Evolutionary conservation across 2,797 vertebrate species (phyloP).

Genomic region (Gambelia wislizenii): DNA sequence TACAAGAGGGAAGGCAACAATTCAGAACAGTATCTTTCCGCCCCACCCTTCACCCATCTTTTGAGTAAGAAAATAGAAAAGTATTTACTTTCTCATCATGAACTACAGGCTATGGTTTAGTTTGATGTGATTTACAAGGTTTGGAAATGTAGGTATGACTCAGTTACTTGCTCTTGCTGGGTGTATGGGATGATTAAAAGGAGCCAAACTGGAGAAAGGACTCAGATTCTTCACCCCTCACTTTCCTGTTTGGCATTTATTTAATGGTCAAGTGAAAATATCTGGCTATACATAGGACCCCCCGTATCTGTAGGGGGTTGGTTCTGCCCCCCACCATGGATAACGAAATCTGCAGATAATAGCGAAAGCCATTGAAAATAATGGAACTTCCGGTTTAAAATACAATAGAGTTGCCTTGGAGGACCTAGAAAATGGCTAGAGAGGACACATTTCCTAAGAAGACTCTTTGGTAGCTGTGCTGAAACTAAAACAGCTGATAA

Average conservation of each 20-base stretch:
- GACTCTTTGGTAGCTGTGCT: too few species aligned
- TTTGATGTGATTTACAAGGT: not conserved
- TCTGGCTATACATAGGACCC: too few species aligned
- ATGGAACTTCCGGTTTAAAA: too few species aligned
- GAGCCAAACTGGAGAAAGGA: not conserved
- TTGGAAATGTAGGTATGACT: not conserved
- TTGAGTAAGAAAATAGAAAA: not conserved
- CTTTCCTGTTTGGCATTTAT: not conserved
- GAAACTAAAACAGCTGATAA: too few species aligned
- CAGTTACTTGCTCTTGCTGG: not conserved
- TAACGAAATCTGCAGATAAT: too few species aligned
- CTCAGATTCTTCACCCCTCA: not conserved
- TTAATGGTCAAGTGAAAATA: not conserved
- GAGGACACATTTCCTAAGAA: too few species aligned
- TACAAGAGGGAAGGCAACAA: not conserved
- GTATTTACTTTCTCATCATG: not conserved
- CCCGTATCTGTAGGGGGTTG: too few species aligned
- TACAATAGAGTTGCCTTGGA: too few species aligned
- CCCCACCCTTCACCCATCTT: not conserved
- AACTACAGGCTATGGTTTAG: not conserved
- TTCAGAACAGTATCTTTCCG: not conserved
- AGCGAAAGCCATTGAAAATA: too few species aligned
- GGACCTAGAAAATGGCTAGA: too few species aligned
- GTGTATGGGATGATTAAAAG: not conserved
- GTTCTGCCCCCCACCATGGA: too few species aligned